Evolutionary conservation across 2,113 vertebrate genomes (phyloP).

Genomic region (Sitta europaea): DNA sequence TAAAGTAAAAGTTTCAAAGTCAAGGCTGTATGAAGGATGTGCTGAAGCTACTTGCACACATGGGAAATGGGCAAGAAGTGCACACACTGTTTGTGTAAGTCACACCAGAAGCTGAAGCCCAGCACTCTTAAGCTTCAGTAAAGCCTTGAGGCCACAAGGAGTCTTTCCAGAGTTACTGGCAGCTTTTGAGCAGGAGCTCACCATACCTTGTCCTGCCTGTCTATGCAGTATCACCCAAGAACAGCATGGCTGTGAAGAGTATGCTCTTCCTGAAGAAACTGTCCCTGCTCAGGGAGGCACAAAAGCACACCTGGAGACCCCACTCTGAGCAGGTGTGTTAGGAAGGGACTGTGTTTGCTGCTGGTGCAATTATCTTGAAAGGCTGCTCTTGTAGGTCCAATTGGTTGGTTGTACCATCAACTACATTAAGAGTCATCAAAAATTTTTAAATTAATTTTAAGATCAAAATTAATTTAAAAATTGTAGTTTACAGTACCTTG

Average conservation of each 20-base stretch:
- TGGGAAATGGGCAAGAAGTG: neutral
- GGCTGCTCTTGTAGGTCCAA: neutral
- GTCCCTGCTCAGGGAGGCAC: neutral
- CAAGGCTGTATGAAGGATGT: neutral
- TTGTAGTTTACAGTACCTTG: neutral
- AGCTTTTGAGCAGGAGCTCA: neutral
- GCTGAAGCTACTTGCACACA: neutral
- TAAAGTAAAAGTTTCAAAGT: neutral
- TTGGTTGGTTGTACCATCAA: neutral
- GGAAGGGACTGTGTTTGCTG: neutral
- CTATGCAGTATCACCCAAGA: neutral
- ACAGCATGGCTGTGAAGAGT: neutral
- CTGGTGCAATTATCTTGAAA: neutral
- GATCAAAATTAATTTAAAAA: neutral
- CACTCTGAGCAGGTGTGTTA: neutral
- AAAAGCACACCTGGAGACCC: neutral
- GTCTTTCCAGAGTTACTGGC: neutral
- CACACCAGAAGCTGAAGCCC: neutral
- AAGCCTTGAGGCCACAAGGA: neutral
- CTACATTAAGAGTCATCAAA: neutral
- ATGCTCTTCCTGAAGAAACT: neutral
- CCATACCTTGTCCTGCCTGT: neutral
- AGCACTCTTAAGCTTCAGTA: neutral
- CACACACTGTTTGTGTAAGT: accelerated
- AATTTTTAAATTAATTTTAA: no score